Conservation (phyloP, 2,888 invertebrate species). For the Dicyrtomina minuta region DNA sequence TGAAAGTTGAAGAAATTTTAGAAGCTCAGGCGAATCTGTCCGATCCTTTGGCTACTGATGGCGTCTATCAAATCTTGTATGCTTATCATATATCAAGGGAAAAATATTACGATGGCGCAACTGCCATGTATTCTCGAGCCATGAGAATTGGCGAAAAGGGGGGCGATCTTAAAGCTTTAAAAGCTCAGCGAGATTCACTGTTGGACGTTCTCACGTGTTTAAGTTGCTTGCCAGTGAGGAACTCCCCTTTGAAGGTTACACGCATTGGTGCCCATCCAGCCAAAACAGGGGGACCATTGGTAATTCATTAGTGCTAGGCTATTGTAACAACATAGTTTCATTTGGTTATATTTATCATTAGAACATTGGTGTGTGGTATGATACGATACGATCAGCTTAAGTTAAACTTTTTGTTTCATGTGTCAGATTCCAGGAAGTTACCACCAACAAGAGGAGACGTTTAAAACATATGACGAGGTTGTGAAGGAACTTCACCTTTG, state of each 20-base stretch:
- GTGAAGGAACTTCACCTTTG: conserved; percentile 43
- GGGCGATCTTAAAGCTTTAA: conserved; percentile 43
- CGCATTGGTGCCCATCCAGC: conserved; percentile 39
- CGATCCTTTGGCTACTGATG: conserved; percentile 46
- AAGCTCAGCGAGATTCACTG: conserved; percentile 46
- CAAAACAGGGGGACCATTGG: conserved; percentile 21
- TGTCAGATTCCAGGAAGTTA: conserved; percentile 25
- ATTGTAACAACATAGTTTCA: background rate
- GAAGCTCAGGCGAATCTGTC: conserved; percentile 49
- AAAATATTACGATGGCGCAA: conserved; percentile 51
- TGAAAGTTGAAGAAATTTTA: conserved; percentile 50
- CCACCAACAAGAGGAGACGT: conserved; percentile 31
- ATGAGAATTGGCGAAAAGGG: conserved; percentile 51
- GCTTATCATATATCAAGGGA: conserved; percentile 47
- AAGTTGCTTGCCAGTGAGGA: conserved; percentile 38
- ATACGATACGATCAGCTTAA: background rate
- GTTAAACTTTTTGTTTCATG: background rate
- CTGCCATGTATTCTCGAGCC: conserved; percentile 46
- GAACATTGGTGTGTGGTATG: background rate
- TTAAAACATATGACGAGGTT: conserved; percentile 40
- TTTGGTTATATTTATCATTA: background rate
- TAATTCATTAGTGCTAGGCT: background rate
- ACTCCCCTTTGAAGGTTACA: conserved; percentile 41
- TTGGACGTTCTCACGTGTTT: conserved; percentile 50
- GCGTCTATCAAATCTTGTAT: conserved; percentile 51